phyloP scores from a whole-genome alignment of 2,113 vertebrate species.

The Pagrus major region DNA sequence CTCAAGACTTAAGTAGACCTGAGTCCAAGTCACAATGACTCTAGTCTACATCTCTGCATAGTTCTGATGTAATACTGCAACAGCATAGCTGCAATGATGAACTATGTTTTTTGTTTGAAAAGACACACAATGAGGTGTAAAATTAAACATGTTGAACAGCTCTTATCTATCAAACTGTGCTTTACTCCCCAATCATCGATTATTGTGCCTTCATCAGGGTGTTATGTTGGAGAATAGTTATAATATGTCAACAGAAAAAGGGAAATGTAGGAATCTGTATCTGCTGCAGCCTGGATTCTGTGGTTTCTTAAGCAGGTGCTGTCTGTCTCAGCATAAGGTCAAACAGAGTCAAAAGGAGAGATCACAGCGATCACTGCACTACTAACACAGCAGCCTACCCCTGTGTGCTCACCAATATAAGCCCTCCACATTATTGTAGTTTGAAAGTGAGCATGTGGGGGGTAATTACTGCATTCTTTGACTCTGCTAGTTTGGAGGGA shows the following conservation, averaged over 20 bases:
- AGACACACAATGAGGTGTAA: background rate
- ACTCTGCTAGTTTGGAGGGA: constrained; percentile 46
- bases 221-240: background rate
- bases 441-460: constrained; percentile 19
- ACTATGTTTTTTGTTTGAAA: background rate
- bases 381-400: background rate
- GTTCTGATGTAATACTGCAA: background rate
- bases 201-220: background rate
- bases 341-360: constrained; percentile 13
- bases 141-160: background rate
- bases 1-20: too few relatives aligned
- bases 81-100: background rate
- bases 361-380: constrained; percentile 18
- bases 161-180: background rate
- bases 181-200: background rate
- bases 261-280: background rate
- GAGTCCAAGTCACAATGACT: too few relatives aligned
- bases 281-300: background rate
- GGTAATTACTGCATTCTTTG: constrained; percentile 67
- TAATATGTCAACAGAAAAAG: background rate
- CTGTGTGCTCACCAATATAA: constrained; percentile 3
- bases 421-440: constrained; percentile 18
- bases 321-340: constrained; percentile 14
- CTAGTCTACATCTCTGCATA: too few relatives aligned
- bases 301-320: background rate